Evolutionary conservation across 1,140 invertebrate genomes (phyloP), one percentile per base, ranked within the genome.

Genomic region (Drosophila grimshawi): DNA sequence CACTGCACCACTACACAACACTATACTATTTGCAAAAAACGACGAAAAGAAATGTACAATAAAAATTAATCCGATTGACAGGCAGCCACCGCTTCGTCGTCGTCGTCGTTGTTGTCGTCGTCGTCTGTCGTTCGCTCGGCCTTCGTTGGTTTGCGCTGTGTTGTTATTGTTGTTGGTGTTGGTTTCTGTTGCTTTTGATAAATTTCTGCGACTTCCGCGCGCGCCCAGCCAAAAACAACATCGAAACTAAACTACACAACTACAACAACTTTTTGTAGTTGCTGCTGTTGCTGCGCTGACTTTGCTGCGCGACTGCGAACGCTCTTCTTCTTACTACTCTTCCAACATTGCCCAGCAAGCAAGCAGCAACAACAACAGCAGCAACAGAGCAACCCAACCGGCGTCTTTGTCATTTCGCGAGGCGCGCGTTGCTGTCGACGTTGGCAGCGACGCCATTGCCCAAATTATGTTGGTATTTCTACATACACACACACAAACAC

Each of bases 21-120:
- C 72, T 59, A 72, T 29, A 53, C 65, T 81, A 83, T 89, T 88
- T 83, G 83, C 83, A 69, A 86, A 81, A 81, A 65, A 68, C 52
- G 57, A 83, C 70, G 59, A 60, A 77, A 78, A 78, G 67, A 76
- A 77, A 80, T 73, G 59, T 77, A 82, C 65, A 81, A 78, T 76
- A 78, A 71, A 86, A 86, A 85, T 86, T 83, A 80, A 78, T 80
- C 65, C 78, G 65, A 86, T 83, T 80, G 80, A 82, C 80, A 77
- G 64, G 63, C 73, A 68, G 75, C 64, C 59, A 62, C 74, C 76
- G 68, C 55, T 65, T 63, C 67, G 49, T 76, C 48, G 53, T 63
- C 67, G 49, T 76, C 48, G 53, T 66, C 55, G 49, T 48, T 7
- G 57, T 45, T 32, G 7, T 41, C 10, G 51, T 59, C 64, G 35